phyloP scores from a whole-genome alignment of 2,888 invertebrate species.

The Homarus gammarus region DNA sequence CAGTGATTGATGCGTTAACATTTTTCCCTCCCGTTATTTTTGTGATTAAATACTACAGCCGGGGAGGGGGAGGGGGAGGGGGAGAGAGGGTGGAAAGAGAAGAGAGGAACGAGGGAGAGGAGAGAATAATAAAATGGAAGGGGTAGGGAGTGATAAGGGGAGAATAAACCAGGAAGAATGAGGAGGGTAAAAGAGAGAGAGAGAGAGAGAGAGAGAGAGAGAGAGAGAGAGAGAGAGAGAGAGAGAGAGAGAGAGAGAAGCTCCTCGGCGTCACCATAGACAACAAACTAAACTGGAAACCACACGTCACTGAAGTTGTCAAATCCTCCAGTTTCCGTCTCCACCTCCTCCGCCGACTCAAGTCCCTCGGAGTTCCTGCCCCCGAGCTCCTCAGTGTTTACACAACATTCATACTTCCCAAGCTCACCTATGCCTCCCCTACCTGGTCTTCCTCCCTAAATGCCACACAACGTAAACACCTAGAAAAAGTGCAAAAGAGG shows the following conservation, averaged over 20 bases:
- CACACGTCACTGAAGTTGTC: background rate
- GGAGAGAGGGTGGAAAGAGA: background rate
- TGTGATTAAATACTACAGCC: no score
- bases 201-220: conserved; percentile 1
- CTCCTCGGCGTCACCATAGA: no score
- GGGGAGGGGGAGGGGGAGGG: background rate
- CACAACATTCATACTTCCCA: no score
- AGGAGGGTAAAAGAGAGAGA: background rate
- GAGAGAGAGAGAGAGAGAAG: conserved; percentile 6
- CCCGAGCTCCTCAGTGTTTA: no score
- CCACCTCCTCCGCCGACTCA: no score
- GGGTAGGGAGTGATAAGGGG: background rate
- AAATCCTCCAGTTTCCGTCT: background rate
- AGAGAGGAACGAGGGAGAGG: background rate
- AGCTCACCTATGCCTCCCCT: no score
- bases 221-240: conserved; percentile 1
- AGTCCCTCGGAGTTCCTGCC: no score
- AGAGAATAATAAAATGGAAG: background rate
- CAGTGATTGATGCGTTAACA: no score
- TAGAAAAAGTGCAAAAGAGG: no score
- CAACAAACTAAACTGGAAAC: background rate
- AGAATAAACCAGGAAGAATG: background rate
- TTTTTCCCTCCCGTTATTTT: no score
- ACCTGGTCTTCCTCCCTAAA: no score
- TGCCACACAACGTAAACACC: no score